A percentile compares a stretch with the other conserved stretches of the same genome.
These are phyloP conservation scores for Zygothrica quintamaculata DNA, from an alignment of 2,888 invertebrate genomes.

Conservation along the genomic window DNA sequence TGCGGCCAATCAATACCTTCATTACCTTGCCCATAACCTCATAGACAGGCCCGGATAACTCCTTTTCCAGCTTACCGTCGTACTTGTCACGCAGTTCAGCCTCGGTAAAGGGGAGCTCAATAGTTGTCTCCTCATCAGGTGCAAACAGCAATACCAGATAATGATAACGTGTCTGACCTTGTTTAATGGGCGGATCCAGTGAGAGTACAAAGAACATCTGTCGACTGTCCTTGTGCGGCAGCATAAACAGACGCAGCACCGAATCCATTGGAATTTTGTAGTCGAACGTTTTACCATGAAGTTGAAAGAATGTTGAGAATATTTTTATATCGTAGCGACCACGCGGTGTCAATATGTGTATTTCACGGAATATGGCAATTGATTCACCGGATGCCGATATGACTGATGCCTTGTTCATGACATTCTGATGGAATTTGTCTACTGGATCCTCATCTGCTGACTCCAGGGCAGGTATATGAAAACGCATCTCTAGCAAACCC, in stretches of 20 bases:
- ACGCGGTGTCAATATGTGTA: constrained; percentile 99
- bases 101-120: constrained; percentile 96
- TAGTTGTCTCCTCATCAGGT: constrained; percentile 96
- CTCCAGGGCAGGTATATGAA: constrained; percentile 97
- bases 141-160: constrained; percentile 97
- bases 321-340: constrained; percentile 96
- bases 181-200: constrained; percentile 99
- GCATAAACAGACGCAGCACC: constrained; percentile 95
- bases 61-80: constrained; percentile 95
- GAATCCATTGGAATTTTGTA: constrained; percentile 99
- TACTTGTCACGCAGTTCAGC: constrained; percentile 97
- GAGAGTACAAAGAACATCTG: constrained; percentile 99
- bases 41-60: constrained; percentile 95
- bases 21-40: constrained; percentile 98
- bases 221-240: constrained; percentile 98
- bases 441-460: constrained; percentile 95
- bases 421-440: constrained; percentile 98
- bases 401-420: constrained; percentile 98
- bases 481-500: constrained; percentile 98
- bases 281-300: constrained; percentile 99
- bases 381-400: constrained; percentile 99
- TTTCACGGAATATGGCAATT: constrained; percentile 97
- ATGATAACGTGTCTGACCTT: constrained; percentile 99
- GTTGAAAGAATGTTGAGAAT: constrained; percentile 94
- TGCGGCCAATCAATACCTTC: constrained; percentile 97